Evolutionary conservation across 2,888 invertebrate species (phyloP), one percentile per base, ranked within the genome.

Genomic region (Carabus problematicus): DNA sequence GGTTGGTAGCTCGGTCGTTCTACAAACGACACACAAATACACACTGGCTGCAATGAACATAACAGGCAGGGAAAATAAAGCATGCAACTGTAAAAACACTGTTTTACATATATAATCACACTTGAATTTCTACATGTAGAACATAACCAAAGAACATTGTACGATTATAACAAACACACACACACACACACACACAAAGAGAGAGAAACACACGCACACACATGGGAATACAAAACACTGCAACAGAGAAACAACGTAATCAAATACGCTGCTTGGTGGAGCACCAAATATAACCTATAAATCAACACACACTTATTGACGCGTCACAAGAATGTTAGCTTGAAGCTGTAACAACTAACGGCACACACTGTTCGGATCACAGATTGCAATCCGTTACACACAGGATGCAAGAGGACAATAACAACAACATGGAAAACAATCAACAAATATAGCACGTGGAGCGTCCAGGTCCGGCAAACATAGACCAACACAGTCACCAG

Each of bases 381-480:
- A 29, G 29, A 29, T 29, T 29, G 6, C 29, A 6, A 29, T 29
- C 29, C 3, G 6, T 14, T 52, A 52, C 59, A 52, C 59, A 58
- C 67, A 55, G 39, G 56, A 42, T 42, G 42, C 63, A 60, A 43
- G 29, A 55, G 3, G 49, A 42, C 39, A 64, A 40, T 56, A 66
- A 63, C 56, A 54, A 54, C 12, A 49, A 63, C 54, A 54, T 64
- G 18, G 42, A 66, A 47, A 63, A 55, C 14, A 59, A 43, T 42
- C 8, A 61, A 66, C 66, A 66, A 47, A 47, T 39, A 66, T 56
- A 69, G 68, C 61, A 60, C 54, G 68, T 47, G 52, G 62, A 69
- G 45, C 41, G 54, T 64, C 52, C 54, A 58, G 58, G 60, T 29
- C 39, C 12, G 54, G 67, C 67, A 59, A 67, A 56, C 56, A 56